Evolutionary conservation across 2,888 invertebrate species (phyloP).

Genomic region (Drosophila subquinaria): DNA sequence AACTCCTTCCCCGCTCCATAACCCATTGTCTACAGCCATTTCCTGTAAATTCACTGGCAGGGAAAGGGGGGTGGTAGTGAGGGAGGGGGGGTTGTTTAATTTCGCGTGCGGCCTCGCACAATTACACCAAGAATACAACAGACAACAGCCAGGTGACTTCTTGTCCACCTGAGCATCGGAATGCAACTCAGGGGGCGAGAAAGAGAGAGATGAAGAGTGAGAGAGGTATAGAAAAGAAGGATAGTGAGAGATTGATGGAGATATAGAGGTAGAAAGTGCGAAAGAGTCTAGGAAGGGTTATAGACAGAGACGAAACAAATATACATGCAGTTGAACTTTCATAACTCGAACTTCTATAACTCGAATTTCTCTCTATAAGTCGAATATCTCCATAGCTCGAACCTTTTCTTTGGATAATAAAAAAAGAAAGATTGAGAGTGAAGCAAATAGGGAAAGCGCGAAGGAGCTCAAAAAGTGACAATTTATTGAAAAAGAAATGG

Average conservation of each 20-base stretch:
- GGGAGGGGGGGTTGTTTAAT: slow-evolving; percentile 57
- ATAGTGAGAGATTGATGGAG: background rate
- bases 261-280: background rate
- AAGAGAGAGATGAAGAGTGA: background rate
- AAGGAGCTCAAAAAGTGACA: no score
- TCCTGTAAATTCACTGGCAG: background rate
- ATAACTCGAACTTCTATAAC: no score
- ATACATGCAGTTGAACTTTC: no score
- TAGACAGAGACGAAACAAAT: background rate
- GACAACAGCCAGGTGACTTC: slow-evolving; percentile 1
- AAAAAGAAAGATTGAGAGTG: no score
- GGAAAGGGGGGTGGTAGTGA: no score
- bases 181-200: background rate
- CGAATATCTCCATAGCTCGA: no score
- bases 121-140: slow-evolving; percentile 58
- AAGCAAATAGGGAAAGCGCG: no score
- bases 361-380: no score
- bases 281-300: no score
- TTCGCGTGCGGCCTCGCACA: slow-evolving; percentile 75
- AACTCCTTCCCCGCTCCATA: slow-evolving; percentile 3
- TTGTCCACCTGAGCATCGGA: slow-evolving; percentile 33
- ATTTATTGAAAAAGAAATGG: no score
- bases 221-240: no score
- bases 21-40: slow-evolving; percentile 5
- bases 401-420: no score